phyloP scores from a whole-genome alignment of 2,888 invertebrate genomes.

The Xestobium rufovillosum region DNA sequence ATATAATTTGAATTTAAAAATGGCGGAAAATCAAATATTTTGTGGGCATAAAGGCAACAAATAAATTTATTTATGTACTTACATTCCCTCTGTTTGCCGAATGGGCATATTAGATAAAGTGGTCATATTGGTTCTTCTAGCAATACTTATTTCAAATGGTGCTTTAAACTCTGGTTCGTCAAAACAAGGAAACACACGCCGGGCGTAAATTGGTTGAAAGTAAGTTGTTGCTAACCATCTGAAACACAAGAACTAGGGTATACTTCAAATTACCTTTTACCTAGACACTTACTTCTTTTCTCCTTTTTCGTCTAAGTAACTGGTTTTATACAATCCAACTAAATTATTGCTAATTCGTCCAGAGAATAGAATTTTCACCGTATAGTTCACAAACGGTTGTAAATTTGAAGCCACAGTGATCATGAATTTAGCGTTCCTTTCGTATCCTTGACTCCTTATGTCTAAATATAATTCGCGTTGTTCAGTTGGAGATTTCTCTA shows the following conservation, averaged over 20 bases:
- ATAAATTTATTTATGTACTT: too few species aligned
- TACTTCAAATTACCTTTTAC: slow-evolving; percentile 4
- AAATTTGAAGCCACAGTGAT: slow-evolving; percentile 41
- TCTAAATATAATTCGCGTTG: slow-evolving; percentile 17
- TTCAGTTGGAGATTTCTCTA: background rate
- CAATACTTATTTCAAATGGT: slow-evolving; percentile 64
- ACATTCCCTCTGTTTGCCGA: slow-evolving; percentile 48
- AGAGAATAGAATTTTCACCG: slow-evolving; percentile 48
- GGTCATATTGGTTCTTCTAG: slow-evolving; percentile 54
- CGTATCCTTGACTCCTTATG: slow-evolving; percentile 36
- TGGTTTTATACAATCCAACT: slow-evolving; percentile 61
- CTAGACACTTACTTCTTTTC: slow-evolving; percentile 44
- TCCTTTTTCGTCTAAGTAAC: slow-evolving; percentile 46
- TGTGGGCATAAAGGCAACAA: too few species aligned
- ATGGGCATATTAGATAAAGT: slow-evolving; percentile 68
- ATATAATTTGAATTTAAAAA: too few species aligned
- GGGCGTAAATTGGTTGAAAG: slow-evolving; percentile 57
- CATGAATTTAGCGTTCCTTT: slow-evolving; percentile 39
- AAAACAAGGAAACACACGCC: slow-evolving; percentile 67
- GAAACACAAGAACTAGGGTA: slow-evolving; percentile 24
- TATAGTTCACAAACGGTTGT: slow-evolving; percentile 47
- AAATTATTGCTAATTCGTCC: slow-evolving; percentile 53
- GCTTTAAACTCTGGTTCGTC: slow-evolving; percentile 74
- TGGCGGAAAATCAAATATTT: too few species aligned
- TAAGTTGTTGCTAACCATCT: slow-evolving; percentile 58